Conservation (phyloP, 2,797 vertebrate genomes). For the Neopelma chrysocephalum region DNA sequence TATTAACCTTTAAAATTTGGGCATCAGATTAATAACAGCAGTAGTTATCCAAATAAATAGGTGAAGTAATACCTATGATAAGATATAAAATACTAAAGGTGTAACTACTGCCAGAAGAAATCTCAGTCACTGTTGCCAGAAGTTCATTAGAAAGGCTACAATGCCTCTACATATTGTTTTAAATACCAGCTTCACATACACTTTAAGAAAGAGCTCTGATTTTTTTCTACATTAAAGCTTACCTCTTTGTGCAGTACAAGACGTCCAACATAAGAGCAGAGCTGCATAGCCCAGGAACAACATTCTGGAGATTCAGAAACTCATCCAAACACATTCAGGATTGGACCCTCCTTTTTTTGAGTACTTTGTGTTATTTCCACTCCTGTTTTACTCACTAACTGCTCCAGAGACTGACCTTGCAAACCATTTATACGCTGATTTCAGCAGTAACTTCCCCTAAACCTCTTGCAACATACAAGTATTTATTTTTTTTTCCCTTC, state of each 20-base stretch:
- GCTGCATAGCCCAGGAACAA: not conserved
- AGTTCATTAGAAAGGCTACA: not conserved
- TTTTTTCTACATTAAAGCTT: not conserved
- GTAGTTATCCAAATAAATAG: not conserved
- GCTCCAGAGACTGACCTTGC: constrained; percentile 19
- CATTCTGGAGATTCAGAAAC: constrained; percentile 24
- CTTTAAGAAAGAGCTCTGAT: not conserved
- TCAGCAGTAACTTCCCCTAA: constrained; percentile 62
- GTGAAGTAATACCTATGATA: not conserved
- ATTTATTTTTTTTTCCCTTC: not conserved
- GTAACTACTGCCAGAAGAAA: not conserved
- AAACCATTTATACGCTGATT: constrained; percentile 46
- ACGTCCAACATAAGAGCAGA: constrained; percentile 44
- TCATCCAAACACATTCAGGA: not conserved
- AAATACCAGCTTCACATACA: not conserved
- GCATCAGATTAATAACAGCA: not conserved
- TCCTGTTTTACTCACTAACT: not conserved
- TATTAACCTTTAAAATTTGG: not conserved
- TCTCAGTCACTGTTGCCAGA: not conserved
- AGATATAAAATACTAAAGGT: not conserved
- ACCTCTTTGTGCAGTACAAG: constrained; percentile 54
- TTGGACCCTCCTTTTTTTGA: not conserved
- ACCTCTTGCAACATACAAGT: constrained; percentile 59
- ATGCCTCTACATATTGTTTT: not conserved
- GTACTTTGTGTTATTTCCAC: not conserved